A percentile compares a stretch with the other conserved stretches of the same genome.
Evolutionary conservation across 92 coral and sea anemone genomes (phyloP).

Genomic region (Hydrozoanthus gracilis): DNA sequence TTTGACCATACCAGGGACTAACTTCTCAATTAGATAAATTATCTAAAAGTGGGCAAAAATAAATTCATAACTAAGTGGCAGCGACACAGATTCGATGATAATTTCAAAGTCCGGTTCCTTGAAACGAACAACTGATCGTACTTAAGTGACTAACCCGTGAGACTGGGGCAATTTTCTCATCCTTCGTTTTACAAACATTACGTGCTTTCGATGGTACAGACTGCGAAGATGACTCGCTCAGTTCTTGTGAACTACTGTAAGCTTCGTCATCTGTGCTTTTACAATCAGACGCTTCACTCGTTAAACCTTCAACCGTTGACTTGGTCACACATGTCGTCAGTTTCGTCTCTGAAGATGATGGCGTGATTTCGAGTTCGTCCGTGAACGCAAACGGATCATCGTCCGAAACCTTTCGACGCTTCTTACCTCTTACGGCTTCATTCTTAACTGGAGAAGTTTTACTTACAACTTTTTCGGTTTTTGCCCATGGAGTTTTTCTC

Average conservation of each 20-base stretch:
- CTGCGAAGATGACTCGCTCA: conserved; percentile 63
- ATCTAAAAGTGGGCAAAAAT: background rate
- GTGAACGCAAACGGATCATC: conserved; percentile 86
- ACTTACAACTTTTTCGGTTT: conserved; percentile 73
- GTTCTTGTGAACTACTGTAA: conserved; percentile 94
- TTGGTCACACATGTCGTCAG: conserved; percentile 22
- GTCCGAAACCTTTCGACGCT: conserved; percentile 68
- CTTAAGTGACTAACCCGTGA: background rate
- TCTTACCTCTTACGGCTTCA: conserved; percentile 51
- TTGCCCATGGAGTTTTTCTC: conserved; percentile 80
- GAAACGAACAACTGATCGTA: conserved; percentile 6
- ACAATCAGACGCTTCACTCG: conserved; percentile 54
- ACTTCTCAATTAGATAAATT: background rate
- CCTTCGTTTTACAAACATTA: conserved; percentile 16
- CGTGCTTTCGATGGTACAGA: conserved; percentile 23
- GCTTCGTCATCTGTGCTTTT: conserved; percentile 98
- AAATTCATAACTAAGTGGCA: background rate
- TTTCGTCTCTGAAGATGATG: conserved; percentile 19
- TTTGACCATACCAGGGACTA: too few species aligned
- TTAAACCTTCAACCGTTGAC: conserved; percentile 28
- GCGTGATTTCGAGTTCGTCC: conserved; percentile 76
- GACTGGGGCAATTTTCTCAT: conserved; percentile 30
- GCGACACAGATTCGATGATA: background rate
- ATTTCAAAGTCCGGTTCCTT: background rate
- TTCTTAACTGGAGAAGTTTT: conserved; percentile 40